phyloP scores from a whole-genome alignment of 2,797 vertebrate genomes.

The Leptatherina wallacei region DNA sequence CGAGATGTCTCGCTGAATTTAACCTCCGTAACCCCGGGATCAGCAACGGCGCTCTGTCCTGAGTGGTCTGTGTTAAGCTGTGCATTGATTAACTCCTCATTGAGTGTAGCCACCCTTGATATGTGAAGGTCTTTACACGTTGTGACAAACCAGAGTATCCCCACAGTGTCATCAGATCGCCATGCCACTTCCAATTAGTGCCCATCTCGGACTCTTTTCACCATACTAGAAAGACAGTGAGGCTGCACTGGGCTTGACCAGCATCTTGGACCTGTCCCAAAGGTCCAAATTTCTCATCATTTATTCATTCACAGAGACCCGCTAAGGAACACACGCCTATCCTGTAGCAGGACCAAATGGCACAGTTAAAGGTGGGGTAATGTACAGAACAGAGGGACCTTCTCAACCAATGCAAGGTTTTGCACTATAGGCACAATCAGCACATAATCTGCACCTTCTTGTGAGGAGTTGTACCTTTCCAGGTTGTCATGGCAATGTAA shows the following conservation, averaged over 20 bases:
- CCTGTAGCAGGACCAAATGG: slow-evolving; percentile 27
- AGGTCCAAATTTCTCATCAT: slow-evolving; percentile 55
- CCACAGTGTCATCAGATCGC: slow-evolving; percentile 80
- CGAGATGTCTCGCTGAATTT: slow-evolving; percentile 36
- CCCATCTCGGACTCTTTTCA: slow-evolving; percentile 42
- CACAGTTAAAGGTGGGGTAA: slow-evolving; percentile 12
- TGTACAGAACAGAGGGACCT: slow-evolving; percentile 9
- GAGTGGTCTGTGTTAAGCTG: slow-evolving; percentile 58
- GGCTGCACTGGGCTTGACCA: slow-evolving; percentile 24
- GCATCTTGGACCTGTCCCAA: slow-evolving; percentile 40
- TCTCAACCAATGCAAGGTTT: not conserved
- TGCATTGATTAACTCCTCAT: slow-evolving; percentile 71
- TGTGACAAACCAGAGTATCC: slow-evolving; percentile 81
- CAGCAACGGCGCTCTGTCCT: slow-evolving; percentile 52
- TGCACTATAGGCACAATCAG: slow-evolving; percentile 29
- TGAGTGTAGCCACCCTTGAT: slow-evolving; percentile 74
- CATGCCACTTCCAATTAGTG: slow-evolving; percentile 78
- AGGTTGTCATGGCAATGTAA: slow-evolving; percentile 73
- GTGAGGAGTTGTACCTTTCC: slow-evolving; percentile 69
- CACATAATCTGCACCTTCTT: slow-evolving; percentile 53
- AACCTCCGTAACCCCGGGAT: slow-evolving; percentile 49
- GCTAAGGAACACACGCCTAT: slow-evolving; percentile 50
- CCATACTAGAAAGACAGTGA: slow-evolving; percentile 37
- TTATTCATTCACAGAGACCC: slow-evolving; percentile 70
- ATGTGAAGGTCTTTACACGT: slow-evolving; percentile 61